Conservation (phyloP, 2,797 vertebrate species). For the Coluber constrictor region DNA sequence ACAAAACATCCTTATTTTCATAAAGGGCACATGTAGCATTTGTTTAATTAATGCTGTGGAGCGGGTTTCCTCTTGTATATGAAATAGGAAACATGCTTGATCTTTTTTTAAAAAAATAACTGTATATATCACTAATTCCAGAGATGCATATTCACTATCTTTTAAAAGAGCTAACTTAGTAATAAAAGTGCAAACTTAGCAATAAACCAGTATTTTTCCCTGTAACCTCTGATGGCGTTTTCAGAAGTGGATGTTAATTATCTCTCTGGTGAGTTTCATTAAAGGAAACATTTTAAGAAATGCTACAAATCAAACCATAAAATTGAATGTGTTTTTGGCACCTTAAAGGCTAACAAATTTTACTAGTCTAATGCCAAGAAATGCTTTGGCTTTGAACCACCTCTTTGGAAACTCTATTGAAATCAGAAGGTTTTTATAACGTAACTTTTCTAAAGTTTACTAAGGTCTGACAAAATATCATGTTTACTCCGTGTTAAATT, state of each 20-base stretch:
- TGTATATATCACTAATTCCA: conserved; percentile 55
- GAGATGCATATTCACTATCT: conserved; percentile 44
- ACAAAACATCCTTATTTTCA: not conserved
- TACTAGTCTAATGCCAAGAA: not conserved
- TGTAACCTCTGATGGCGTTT: not conserved
- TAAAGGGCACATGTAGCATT: not conserved
- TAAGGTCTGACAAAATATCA: not conserved
- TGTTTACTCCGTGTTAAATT: not conserved
- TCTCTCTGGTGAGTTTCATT: not conserved
- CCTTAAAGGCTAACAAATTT: not conserved
- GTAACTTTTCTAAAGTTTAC: not conserved
- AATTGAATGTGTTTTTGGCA: conserved; percentile 1
- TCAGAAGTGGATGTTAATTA: conserved; percentile 21
- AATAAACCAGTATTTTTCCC: conserved; percentile 31
- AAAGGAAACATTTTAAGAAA: not conserved
- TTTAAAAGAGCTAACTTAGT: conserved; percentile 41
- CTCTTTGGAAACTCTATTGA: not conserved
- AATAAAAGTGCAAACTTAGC: conserved; percentile 42
- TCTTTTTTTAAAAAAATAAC: conserved; percentile 11
- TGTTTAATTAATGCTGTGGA: not conserved
- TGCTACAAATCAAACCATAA: conserved; percentile 14
- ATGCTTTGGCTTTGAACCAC: not conserved
- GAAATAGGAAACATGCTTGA: not conserved
- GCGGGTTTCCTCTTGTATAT: not conserved
- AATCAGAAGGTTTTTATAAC: not conserved